Evolutionary conservation across 2,113 vertebrate genomes (phyloP), one percentile per base, ranked within the genome.

Genomic region (Tenrec ecaudatus): DNA sequence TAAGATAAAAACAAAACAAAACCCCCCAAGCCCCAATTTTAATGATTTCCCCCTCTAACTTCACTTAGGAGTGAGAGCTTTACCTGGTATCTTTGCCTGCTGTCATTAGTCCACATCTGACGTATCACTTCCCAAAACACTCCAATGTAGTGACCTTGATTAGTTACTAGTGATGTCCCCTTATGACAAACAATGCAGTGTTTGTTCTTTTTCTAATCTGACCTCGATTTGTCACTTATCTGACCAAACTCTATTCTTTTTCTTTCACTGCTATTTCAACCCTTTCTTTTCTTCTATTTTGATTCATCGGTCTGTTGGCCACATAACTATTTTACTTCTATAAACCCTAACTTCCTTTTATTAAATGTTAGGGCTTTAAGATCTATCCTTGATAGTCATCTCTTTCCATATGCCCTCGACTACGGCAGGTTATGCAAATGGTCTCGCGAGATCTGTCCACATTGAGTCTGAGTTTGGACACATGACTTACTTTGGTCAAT

Each of bases 1-100:
- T 90, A 96, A 93, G 86, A 95, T 69, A 90, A 62, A 81, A 53
- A 53, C 47, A 53, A 53, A 53, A 53, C 47, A 53, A 92, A 95
- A 77, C 6, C 19, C 19, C 62, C 62, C 47, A 82, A 89, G 58
- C 27, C 3, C 15, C 69, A 79, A 66, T 43, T 88, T 80, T n/a
- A 66, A 66, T 91, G 22, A 82, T 40, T 77, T 38, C 78, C 43
- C 15, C 83, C 16, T 80, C 38, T 76, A 73, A 77, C 38, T 53
- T 47, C 43, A 78, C 76, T 62, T 79, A 19, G 10, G 83, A 40
- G 40, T 47, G 25, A 71, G 47, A 53, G 6, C 47, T 33, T 29
- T 3, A 75, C 31, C 7, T 76, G 43, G 22, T 47, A 1, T 68
- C 82, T 82, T 66, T 60, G 22, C 22, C 57, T 58, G 33, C 19